Percentiles rank a stretch among this genome's conserved stretches.
These are phyloP conservation scores for Austrofundulus limnaeus DNA, from an alignment of 2,113 vertebrate genomes.

Conservation along the genomic window DNA sequence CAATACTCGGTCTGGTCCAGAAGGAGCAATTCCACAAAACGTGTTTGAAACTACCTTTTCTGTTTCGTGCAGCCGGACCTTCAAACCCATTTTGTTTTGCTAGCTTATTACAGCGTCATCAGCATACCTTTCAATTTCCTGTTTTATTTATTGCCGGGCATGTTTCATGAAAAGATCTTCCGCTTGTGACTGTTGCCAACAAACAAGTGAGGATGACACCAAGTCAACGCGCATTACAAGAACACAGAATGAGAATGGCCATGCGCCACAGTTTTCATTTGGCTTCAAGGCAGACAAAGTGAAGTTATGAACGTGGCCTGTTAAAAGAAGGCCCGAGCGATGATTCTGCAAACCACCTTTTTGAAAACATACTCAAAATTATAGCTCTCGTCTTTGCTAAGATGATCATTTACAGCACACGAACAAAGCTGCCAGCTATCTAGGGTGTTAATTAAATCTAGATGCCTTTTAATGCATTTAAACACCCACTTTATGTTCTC, in stretches of 20 bases:
- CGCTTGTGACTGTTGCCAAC: constrained; percentile 8
- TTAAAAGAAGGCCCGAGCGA: constrained; percentile 40
- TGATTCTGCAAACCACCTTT: constrained; percentile 59
- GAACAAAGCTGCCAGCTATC: constrained; percentile 72
- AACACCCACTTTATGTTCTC: constrained; percentile 77
- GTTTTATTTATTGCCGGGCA: constrained; percentile 10
- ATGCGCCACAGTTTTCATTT: constrained; percentile 47
- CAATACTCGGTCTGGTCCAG: constrained; percentile 31
- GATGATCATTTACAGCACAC: constrained; percentile 73
- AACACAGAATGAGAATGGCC: constrained; percentile 17
- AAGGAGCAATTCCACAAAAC: constrained; percentile 54
- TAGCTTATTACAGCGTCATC: constrained; percentile 12
- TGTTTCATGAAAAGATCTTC: constrained; percentile 21
- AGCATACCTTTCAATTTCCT: background rate
- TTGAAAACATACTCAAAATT: constrained; percentile 70
- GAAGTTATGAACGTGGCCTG: constrained; percentile 44
- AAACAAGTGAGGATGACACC: constrained; percentile 9
- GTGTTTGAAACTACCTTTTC: constrained; percentile 41
- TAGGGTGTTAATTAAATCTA: constrained; percentile 78
- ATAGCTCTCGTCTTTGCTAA: constrained; percentile 65
- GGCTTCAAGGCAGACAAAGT: constrained; percentile 43
- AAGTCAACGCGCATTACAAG: constrained; percentile 41
- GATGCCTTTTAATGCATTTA: constrained; percentile 78
- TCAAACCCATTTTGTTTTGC: constrained; percentile 17
- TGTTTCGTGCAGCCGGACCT: constrained; percentile 6